Percentiles rank a stretch among this genome's conserved stretches.
phyloP scores from a whole-genome alignment of 2,113 vertebrate genomes.

The Tyrannus savana region DNA sequence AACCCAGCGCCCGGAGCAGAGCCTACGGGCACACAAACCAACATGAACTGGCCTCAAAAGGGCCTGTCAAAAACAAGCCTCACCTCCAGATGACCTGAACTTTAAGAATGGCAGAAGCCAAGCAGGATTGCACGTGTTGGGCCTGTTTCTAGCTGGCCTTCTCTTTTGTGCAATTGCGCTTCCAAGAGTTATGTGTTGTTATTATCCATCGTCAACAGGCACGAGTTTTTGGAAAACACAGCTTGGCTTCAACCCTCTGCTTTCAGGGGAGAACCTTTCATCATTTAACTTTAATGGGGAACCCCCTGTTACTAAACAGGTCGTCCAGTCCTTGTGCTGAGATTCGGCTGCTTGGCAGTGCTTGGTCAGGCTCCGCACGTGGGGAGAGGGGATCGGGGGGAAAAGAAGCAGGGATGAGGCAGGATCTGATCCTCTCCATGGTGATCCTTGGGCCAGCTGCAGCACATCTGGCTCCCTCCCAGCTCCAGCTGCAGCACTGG shows the following conservation, averaged over 20 bases:
- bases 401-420: neutral
- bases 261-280: neutral
- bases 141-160: neutral
- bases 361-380: rapidly evolving
- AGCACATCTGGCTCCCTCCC: neutral
- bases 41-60: neutral
- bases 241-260: neutral
- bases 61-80: neutral
- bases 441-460: neutral
- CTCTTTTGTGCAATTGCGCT: neutral
- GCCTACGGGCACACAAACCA: neutral
- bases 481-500: rapidly evolving
- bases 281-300: neutral
- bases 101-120: constrained; percentile 7
- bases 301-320: neutral
- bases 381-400: neutral
- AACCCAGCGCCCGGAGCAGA: neutral
- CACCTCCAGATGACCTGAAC: neutral
- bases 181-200: neutral
- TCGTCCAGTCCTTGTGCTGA: neutral
- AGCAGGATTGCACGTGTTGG: neutral
- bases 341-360: rapidly evolving
- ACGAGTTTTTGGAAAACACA: neutral
- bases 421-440: neutral
- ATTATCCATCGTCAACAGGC: neutral